Evolutionary conservation across 2,113 vertebrate genomes (phyloP), one percentile per base, ranked within the genome.

Genomic region (Hemichromis elongatus): DNA sequence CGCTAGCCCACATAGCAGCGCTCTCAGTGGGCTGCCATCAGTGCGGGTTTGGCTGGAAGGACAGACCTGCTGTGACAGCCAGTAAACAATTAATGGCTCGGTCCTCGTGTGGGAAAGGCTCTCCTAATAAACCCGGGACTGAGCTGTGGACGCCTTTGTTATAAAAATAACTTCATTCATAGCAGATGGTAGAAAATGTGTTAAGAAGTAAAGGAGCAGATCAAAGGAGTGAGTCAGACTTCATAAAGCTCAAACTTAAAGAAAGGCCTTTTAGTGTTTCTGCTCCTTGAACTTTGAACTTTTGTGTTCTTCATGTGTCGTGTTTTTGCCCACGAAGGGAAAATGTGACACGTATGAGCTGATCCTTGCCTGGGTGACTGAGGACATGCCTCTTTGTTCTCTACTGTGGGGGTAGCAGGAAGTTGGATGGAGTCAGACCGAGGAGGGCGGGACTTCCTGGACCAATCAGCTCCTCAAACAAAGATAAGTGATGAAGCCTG

Each of bases 101-200:
- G 24, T 47, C 40, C 9, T 73, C 5, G 24, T 47, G 68, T 47
- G 68, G 66, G 42, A 12, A 47, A 10, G 37, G 14, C 66, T 68
- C 37, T 0, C 14, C 5, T 73, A 7, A 47, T 18, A 0, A 45
- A 1, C 14, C 30, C 13, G 1, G 40, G 13, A 47, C 66, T 1
- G 66, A 3, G 24, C 66, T 18, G 21, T 7, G 21, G 12, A 26
- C 9, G 21, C 40, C 66, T 18, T 5, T 9, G 33, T 14, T 45
- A 0, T 28, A 1, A 50, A 26, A 45, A 6, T 45, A 26, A 50
- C 42, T 7, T 12, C 21, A 28, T 11, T 73, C 68, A 19, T 0
- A 30, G 68, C 68, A 68, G 35, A 68, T 0, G 63, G 35, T 14
- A 5, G 33, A 66, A 66, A 66, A 13, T 0, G 0, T 2, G 61